Base-by-base conservation (phyloP, 2,888 invertebrate species). In the Drosophila rubida region DNA sequence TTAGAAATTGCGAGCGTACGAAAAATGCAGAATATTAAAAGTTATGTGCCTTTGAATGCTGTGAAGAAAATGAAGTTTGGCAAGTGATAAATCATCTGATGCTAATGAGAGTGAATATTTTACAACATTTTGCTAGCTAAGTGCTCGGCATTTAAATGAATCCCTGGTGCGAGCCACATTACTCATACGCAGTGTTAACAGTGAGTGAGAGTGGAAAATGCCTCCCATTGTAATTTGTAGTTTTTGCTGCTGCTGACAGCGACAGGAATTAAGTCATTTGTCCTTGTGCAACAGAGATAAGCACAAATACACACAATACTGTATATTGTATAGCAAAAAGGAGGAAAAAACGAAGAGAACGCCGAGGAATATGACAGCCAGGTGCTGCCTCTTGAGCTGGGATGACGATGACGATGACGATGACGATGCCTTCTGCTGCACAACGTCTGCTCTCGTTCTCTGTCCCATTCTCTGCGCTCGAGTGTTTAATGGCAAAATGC, bases 401-500 rank as follows among this genome's bases (percentile, higher is more conserved):
- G 9, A 53, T 22, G 16, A n/a, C n/a, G n/a, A 30, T 48, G 30
- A 32, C 16, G 19, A 13, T 19, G 16, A n/a, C n/a, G n/a, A 30
- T 48, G 30, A 32, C 16, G 19, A 13, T 19, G 16, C n/a, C 41
- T 25, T 11, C 30, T 30, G 13, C 13, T 35, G 35, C 30, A n/a
- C 35, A 13, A 35, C 35, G 35, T 35, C 35, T 35, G 35, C 35
- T 35, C 35, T 37, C 35, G 7, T 13, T 7, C 14, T 7, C 35
- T 11, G 22, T 50, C 41, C 5, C 41, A 55, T 58, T 76, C 67
- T 59, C 64, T 60, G 61, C 27, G 8, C 27, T 68, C 35, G 74
- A 90, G 90, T 89, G 82, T 75, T 88, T 90, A 90, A 90, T 89
- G 89, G 81, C 75, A 69, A 90, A 90, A 90, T 90, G 88, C 87